Evolutionary conservation across 2,888 invertebrate species (phyloP).

Genomic region (Dryobota labecula): DNA sequence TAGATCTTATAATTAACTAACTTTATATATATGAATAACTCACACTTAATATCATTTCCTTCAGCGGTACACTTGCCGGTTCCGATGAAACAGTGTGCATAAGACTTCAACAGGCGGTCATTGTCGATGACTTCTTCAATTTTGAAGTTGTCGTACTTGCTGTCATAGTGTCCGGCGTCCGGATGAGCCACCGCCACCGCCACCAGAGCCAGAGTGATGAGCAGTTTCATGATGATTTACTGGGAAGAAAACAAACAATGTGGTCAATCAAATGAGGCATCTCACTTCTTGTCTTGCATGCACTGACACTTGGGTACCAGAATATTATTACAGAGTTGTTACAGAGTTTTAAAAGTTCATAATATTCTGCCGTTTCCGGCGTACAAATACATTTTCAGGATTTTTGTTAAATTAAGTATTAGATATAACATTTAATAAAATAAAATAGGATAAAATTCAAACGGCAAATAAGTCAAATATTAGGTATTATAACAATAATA

Average conservation of each 20-base stretch:
- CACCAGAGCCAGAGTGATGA: constrained; percentile 48
- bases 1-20: too few species aligned
- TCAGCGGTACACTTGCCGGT: constrained; percentile 52
- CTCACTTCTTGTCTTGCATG: too few species aligned
- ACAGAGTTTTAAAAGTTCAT: too few species aligned
- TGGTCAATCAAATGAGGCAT: neutral
- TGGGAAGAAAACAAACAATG: neutral
- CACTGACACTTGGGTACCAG: neutral
- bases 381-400: too few species aligned
- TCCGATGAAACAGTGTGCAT: constrained; percentile 47
- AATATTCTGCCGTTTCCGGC: too few species aligned
- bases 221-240: constrained; percentile 50
- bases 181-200: constrained; percentile 43
- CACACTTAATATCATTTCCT: constrained; percentile 51
- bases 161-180: constrained; percentile 26
- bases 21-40: too few species aligned
- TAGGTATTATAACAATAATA: too few species aligned
- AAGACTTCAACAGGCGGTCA: constrained; percentile 33
- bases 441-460: too few species aligned
- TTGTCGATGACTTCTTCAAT: constrained; percentile 16
- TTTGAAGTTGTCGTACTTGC: constrained; percentile 51
- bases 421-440: too few species aligned
- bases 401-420: too few species aligned
- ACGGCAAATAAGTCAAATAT: too few species aligned
- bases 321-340: too few species aligned